Evolutionary conservation across 2,888 invertebrate genomes (phyloP).

Genomic region (Drosophila kambysellisi): DNA sequence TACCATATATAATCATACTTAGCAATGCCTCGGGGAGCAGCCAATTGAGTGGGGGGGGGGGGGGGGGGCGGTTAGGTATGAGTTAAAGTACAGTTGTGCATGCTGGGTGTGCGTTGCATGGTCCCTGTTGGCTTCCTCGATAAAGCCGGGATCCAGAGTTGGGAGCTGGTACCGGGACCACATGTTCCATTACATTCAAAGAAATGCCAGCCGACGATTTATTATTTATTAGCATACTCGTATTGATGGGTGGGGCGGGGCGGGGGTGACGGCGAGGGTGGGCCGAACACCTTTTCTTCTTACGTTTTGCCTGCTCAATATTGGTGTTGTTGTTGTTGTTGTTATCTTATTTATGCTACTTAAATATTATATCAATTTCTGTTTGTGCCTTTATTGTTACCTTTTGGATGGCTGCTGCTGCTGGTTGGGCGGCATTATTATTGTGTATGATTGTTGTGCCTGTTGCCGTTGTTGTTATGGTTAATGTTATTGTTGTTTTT

Average conservation of each 20-base stretch:
- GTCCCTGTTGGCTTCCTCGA: neutral
- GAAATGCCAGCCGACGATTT: constrained; percentile 73
- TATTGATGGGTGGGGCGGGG: constrained; percentile 26
- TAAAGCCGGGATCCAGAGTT: neutral
- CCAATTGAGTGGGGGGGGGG: neutral
- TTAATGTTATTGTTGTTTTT: constrained; percentile 17
- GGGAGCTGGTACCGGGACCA: constrained; percentile 17
- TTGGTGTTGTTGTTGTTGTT: constrained; percentile 45
- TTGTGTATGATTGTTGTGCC: constrained; percentile 53
- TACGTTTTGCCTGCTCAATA: constrained; percentile 43
- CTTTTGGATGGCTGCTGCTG: constrained; percentile 49
- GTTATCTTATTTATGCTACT: constrained; percentile 75
- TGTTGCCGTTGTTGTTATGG: constrained; percentile 17
- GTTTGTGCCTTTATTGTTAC: constrained; percentile 72
- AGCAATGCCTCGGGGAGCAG: constrained; percentile 4
- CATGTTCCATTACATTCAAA: constrained; percentile 60
- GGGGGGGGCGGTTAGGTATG: neutral
- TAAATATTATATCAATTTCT: constrained; percentile 76
- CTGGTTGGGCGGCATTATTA: constrained; percentile 51
- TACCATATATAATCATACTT: constrained; percentile 32
- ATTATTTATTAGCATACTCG: constrained; percentile 79
- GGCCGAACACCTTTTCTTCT: constrained; percentile 24
- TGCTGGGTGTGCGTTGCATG: constrained; percentile 7
- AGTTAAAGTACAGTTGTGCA: constrained; percentile 21
- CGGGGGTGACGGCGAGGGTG: neutral